phyloP scores from a whole-genome alignment of 2,113 vertebrate genomes.

The Balaeniceps rex region DNA sequence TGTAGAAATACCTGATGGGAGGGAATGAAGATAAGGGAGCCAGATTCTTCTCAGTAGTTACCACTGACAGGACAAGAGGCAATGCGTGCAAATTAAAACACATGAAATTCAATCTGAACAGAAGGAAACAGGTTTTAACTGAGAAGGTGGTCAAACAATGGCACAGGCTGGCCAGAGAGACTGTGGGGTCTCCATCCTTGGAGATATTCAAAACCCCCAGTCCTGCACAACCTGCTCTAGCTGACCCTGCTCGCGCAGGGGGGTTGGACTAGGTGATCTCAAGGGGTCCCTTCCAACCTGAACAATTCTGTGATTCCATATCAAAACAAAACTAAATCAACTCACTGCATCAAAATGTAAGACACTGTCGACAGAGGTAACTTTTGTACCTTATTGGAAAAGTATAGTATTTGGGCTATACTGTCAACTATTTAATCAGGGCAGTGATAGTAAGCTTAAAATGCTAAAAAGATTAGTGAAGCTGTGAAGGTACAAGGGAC shows the following conservation, averaged over 20 bases:
- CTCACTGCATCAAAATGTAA: not conserved
- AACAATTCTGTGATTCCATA: not conserved
- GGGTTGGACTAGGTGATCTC: not conserved
- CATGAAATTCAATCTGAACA: not conserved
- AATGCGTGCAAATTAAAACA: not conserved
- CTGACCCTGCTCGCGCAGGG: accelerated
- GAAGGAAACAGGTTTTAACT: not conserved
- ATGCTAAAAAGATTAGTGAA: not conserved
- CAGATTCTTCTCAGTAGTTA: not conserved
- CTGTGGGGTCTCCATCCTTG: not conserved
- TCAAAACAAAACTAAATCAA: not conserved
- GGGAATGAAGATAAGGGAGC: not conserved
- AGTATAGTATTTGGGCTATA: not conserved
- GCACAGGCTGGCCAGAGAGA: not conserved
- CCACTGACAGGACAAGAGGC: not conserved
- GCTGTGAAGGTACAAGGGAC: not conserved
- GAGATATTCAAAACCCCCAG: not conserved
- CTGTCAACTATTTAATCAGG: not conserved
- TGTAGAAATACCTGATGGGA: not conserved
- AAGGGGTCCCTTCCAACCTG: not conserved
- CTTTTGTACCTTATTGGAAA: not conserved
- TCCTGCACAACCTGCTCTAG: not conserved
- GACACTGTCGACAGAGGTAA: not conserved
- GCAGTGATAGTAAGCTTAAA: not conserved
- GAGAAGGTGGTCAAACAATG: not conserved